Percentiles rank a stretch among this genome's conserved stretches.
phyloP scores from a whole-genome alignment of 2,888 invertebrate species.

The Stenodema calcarata region DNA sequence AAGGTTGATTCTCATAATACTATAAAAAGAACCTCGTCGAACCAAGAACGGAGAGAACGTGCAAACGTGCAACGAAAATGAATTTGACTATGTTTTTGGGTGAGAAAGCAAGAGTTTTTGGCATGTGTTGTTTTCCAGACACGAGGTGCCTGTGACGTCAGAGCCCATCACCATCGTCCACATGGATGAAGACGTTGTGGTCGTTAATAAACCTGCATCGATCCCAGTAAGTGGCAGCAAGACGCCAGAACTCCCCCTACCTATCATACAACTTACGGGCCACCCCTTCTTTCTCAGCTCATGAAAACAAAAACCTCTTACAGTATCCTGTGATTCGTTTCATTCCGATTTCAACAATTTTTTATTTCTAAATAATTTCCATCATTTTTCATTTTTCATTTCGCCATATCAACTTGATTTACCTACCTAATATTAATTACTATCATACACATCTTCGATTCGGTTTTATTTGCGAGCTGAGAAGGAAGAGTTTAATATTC shows the following conservation, averaged over 20 bases:
- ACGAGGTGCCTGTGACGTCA: constrained; percentile 98
- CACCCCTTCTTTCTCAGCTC: background rate
- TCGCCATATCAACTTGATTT: too few relatives aligned
- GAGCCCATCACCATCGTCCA: constrained; percentile 96
- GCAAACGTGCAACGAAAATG: background rate
- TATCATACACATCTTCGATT: background rate
- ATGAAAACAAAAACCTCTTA: background rate
- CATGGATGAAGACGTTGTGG: constrained; percentile 98
- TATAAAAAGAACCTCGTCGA: background rate
- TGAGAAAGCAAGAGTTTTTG: constrained; percentile 33
- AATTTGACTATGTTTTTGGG: constrained; percentile 25
- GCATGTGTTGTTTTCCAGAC: constrained; percentile 69
- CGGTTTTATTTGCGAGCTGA: background rate
- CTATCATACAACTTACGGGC: background rate
- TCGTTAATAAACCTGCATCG: constrained; percentile 99
- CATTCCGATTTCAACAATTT: too few relatives aligned
- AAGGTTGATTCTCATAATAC: background rate
- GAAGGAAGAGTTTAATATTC: background rate
- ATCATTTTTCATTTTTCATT: too few relatives aligned
- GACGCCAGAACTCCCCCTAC: constrained; percentile 58
- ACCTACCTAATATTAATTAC: too few relatives aligned
- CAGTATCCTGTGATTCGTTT: background rate
- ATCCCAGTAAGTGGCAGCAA: constrained; percentile 97
- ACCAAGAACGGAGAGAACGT: background rate
- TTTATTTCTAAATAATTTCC: too few relatives aligned